Evolutionary conservation across 2,888 invertebrate species (phyloP).

Genomic region (Ophion obscuratus): DNA sequence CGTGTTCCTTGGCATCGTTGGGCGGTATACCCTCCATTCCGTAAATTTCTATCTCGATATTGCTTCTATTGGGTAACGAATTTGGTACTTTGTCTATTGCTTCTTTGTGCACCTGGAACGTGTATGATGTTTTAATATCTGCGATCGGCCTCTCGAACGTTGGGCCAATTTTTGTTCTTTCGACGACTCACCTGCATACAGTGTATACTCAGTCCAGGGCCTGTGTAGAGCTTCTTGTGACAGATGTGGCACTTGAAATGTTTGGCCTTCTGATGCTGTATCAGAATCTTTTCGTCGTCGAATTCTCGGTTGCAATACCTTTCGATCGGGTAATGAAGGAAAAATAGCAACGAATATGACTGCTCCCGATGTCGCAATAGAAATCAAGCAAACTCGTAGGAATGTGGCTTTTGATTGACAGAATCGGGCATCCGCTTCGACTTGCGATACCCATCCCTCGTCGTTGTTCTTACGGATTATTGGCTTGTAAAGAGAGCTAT

Average conservation of each 20-base stretch:
- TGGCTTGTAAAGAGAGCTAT: no score
- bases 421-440: no score
- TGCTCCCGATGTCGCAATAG: background rate
- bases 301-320: conserved; percentile 99
- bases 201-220: conserved; percentile 99
- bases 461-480: no score
- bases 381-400: background rate
- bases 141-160: conserved; percentile 9
- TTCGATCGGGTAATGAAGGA: conserved; percentile 85
- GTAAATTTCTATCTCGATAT: conserved; percentile 99
- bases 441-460: no score
- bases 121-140: background rate
- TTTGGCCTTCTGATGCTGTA: conserved; percentile 99
- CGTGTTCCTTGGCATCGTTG: conserved; percentile 97
- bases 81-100: conserved; percentile 99
- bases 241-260: conserved; percentile 99
- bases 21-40: conserved; percentile 99
- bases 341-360: background rate
- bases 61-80: conserved; percentile 98
- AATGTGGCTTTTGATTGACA: no score
- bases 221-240: conserved; percentile 99
- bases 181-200: conserved; percentile 95
- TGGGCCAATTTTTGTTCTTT: background rate
- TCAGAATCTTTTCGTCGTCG: conserved; percentile 99
- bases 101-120: conserved; percentile 97